Conservation (phyloP, 2,797 vertebrate species). For the Tamandua tetradactyla region DNA sequence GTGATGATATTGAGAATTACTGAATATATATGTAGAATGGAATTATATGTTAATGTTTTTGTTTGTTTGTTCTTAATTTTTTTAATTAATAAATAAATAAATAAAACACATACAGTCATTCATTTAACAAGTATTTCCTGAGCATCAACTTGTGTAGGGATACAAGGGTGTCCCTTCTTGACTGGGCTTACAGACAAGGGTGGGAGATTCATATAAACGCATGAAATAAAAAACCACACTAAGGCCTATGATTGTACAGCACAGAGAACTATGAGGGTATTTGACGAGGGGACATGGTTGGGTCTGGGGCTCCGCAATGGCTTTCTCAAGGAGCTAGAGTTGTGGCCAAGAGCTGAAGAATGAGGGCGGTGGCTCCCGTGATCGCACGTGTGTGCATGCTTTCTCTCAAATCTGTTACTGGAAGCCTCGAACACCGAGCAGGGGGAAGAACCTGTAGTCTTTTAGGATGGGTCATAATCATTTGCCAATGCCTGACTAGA, state of each 20-base stretch:
- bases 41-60: no score
- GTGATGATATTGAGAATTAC: no score
- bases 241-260: not conserved
- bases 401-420: not conserved
- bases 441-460: not conserved
- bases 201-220: not conserved
- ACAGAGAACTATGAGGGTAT: no score
- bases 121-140: not conserved
- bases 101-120: not conserved
- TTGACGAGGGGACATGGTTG: not conserved
- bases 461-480: not conserved
- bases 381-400: rapidly evolving
- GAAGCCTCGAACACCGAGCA: not conserved
- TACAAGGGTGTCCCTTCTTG: not conserved
- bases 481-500: not conserved
- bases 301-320: not conserved
- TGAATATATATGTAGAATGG: no score
- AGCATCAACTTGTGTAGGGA: not conserved
- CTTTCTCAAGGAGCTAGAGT: not conserved
- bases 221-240: not conserved
- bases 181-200: not conserved
- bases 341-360: not conserved
- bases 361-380: not conserved
- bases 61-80: no score
- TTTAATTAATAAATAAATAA: no score